Conservation (phyloP, 2,888 invertebrate genomes). For the Stegana nigrithorax region DNA sequence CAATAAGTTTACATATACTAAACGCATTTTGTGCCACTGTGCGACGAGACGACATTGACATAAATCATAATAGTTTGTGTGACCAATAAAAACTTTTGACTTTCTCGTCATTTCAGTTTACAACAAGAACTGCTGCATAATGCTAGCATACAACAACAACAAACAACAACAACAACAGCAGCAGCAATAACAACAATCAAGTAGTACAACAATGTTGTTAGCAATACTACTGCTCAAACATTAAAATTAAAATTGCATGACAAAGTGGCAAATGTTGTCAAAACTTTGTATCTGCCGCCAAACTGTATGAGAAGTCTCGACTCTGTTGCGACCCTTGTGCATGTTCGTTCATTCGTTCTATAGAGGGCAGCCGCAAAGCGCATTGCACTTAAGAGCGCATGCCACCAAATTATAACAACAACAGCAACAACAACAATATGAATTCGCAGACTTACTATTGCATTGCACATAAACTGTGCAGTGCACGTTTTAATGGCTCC, state of each 20-base stretch:
- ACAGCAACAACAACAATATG: neutral
- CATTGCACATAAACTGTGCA: neutral
- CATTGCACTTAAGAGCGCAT: conserved; percentile 16
- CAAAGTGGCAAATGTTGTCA: conserved; percentile 58
- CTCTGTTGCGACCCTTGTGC: neutral
- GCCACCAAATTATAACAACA: neutral
- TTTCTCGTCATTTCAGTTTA: too few relatives aligned
- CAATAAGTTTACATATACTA: too few relatives aligned
- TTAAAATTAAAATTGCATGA: conserved; percentile 56
- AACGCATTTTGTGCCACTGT: neutral
- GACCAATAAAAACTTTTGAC: neutral
- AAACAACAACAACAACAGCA: neutral
- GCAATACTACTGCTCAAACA: neutral
- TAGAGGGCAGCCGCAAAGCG: conserved; percentile 6
- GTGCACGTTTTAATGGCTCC: conserved; percentile 13
- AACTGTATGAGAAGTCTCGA: neutral
- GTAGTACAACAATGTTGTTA: neutral
- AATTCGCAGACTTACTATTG: neutral
- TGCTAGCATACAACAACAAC: neutral
- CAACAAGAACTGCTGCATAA: too few relatives aligned
- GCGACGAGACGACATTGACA: neutral
- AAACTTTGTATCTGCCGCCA: conserved; percentile 42
- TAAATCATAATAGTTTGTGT: neutral
- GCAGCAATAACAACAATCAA: neutral
- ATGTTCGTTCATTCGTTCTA: neutral